Conservation (phyloP, 2,797 vertebrate species). For the Brachymystax lenok region DNA sequence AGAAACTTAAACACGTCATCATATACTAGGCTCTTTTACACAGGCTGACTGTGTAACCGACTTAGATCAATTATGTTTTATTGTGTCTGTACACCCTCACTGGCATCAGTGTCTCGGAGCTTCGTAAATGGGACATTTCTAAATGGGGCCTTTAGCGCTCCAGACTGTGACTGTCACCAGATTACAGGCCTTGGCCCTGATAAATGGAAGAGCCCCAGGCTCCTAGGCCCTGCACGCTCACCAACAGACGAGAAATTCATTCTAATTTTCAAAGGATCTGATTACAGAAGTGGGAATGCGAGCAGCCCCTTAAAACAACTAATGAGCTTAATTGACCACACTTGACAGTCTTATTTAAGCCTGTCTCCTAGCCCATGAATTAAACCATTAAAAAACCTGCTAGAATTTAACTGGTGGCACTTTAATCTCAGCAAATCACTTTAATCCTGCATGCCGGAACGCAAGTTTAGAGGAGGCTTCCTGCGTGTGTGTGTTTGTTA, state of each 20-base stretch:
- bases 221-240: not conserved
- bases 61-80: not conserved
- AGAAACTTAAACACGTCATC: not conserved
- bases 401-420: constrained; percentile 83
- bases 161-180: constrained; percentile 59
- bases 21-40: not conserved
- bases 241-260: constrained; percentile 77
- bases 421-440: constrained; percentile 85
- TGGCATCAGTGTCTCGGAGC: not conserved
- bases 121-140: constrained; percentile 3
- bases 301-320: constrained; percentile 79
- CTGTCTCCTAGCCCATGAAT: constrained; percentile 79
- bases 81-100: not conserved
- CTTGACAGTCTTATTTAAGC: constrained; percentile 91
- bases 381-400: constrained; percentile 89
- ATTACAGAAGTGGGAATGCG: constrained; percentile 69
- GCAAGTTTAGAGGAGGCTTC: constrained; percentile 30
- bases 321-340: constrained; percentile 95
- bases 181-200: constrained; percentile 46
- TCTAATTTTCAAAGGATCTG: constrained; percentile 84
- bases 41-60: not conserved
- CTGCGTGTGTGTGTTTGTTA: not conserved
- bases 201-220: not conserved
- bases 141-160: constrained; percentile 36
- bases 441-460: constrained; percentile 74